These are phyloP conservation scores for Cololabis saira DNA, from an alignment of 2,113 vertebrate species.

Conservation along the genomic window DNA sequence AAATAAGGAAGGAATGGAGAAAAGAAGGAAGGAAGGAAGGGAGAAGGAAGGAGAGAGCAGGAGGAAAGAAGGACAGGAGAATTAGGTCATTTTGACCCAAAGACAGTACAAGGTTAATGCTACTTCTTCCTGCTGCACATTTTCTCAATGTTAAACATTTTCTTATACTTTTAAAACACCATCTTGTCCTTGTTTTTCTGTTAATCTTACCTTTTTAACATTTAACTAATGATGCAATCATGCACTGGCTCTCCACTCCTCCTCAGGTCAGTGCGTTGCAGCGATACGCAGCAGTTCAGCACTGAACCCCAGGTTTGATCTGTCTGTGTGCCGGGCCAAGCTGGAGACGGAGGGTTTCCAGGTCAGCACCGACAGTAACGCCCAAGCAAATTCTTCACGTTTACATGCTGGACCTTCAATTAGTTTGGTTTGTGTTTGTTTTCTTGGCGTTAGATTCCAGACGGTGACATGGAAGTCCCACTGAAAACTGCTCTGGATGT, in stretches of 20 bases:
- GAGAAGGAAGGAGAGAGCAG: no score
- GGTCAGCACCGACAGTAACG: constrained; percentile 44
- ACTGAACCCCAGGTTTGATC: constrained; percentile 72
- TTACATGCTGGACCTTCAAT: background rate
- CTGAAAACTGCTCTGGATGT: constrained; percentile 70
- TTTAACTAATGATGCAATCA: background rate
- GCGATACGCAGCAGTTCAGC: constrained; percentile 58
- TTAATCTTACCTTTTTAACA: background rate
- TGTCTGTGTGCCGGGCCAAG: constrained; percentile 62
- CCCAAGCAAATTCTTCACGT: no score
- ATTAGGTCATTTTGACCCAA: no score
- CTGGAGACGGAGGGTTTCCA: constrained; percentile 76
- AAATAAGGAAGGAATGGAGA: no score
- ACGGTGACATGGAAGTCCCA: constrained; percentile 72
- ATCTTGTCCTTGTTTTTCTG: background rate
- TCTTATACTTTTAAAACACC: no score
- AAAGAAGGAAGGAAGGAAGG: no score
- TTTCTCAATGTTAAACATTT: no score
- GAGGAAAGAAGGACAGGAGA: no score
- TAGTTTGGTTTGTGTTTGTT: background rate
- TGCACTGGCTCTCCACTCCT: background rate
- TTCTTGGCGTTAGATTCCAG: constrained; percentile 69
- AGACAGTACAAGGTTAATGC: no score
- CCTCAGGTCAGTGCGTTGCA: constrained; percentile 77
- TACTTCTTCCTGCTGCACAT: no score